A percentile compares a stretch with the other conserved stretches of the same genome.
These are phyloP conservation scores for Chymomyza procnemis DNA, from an alignment of 2,888 invertebrate genomes.

Conservation along the genomic window DNA sequence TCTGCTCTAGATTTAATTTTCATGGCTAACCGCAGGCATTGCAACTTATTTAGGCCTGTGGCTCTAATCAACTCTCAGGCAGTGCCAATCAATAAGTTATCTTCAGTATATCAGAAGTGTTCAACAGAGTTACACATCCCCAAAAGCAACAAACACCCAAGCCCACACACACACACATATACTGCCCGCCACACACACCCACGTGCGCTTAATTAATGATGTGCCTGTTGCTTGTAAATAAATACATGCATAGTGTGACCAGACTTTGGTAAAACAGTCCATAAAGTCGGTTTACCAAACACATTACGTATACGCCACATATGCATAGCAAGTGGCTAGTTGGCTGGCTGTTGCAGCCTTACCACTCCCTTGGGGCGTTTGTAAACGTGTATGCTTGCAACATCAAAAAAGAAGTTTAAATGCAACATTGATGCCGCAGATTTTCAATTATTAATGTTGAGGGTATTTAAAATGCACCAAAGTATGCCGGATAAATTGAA, in stretches of 20 bases:
- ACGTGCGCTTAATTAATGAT: not conserved
- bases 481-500: not conserved
- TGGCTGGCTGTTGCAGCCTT: not conserved
- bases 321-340: not conserved
- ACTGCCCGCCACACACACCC: slow-evolving; percentile 4
- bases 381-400: no score
- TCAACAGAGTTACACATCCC: slow-evolving; percentile 13
- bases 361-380: no score
- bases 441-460: not conserved
- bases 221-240: not conserved
- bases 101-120: slow-evolving; percentile 20
- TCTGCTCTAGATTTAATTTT: not conserved
- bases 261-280: not conserved
- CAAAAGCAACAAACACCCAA: no score
- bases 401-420: not conserved
- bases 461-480: not conserved
- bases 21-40: not conserved
- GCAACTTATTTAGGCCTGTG: not conserved
- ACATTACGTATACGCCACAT: not conserved
- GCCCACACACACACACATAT: slow-evolving; percentile 10
- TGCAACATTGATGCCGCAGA: not conserved
- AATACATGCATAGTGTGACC: not conserved
- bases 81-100: slow-evolving; percentile 6
- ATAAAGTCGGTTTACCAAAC: not conserved
- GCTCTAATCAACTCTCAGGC: slow-evolving; percentile 6